phyloP scores from a whole-genome alignment of 2,797 vertebrate species.

The Erethizon dorsatum region DNA sequence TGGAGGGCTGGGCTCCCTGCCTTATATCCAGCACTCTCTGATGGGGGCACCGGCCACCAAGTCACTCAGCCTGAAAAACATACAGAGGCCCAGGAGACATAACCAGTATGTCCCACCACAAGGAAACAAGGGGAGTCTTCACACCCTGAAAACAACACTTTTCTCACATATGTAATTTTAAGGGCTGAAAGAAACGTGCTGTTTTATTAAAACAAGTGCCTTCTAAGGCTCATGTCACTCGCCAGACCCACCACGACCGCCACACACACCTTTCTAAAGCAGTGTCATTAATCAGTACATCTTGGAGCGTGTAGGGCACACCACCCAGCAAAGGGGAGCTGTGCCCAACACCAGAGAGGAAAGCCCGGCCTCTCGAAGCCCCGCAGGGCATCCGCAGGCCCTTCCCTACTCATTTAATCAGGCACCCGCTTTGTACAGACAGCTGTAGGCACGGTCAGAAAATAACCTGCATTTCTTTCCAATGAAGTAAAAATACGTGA shows the following conservation, averaged over 20 bases:
- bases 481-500: conserved; percentile 78
- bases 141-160: conserved; percentile 41
- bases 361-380: neutral
- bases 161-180: conserved; percentile 53
- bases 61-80: conserved; percentile 36
- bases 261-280: neutral
- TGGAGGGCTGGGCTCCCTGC: neutral
- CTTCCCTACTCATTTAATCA: neutral
- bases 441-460: conserved; percentile 62
- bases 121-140: neutral
- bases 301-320: neutral
- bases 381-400: accelerated
- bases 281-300: neutral
- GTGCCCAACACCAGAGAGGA: neutral
- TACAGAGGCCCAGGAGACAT: neutral
- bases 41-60: neutral
- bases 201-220: conserved; percentile 56
- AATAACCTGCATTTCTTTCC: conserved; percentile 74
- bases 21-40: neutral
- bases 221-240: conserved; percentile 33
- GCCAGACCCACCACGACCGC: neutral
- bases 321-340: conserved; percentile 18
- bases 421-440: conserved; percentile 63
- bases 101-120: neutral
- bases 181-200: conserved; percentile 35